A percentile compares a stretch with the other conserved stretches of the same genome.
These are phyloP conservation scores for Scelioninae gen. 1 DNA, from an alignment of 2,888 invertebrate species.

Conservation along the genomic window DNA sequence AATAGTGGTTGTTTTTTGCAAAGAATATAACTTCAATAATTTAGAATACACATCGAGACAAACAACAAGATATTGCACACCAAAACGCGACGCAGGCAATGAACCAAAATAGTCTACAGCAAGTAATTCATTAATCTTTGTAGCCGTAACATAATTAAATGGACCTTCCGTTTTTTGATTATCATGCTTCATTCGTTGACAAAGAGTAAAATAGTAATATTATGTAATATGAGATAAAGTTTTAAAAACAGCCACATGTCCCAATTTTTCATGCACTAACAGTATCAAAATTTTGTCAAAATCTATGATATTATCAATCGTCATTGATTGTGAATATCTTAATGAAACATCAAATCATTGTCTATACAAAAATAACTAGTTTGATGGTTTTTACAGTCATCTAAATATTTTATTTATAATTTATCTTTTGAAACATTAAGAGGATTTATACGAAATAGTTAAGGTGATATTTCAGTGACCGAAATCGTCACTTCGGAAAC, in stretches of 20 bases:
- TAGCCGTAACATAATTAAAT: neutral
- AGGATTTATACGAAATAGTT: too few species aligned
- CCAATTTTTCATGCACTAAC: constrained; percentile 26
- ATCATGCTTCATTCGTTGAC: constrained; percentile 1
- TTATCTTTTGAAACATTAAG: too few species aligned
- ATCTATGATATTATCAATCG: neutral
- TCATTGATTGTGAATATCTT: constrained; percentile 4
- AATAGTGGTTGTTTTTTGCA: constrained; percentile 5
- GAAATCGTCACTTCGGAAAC: too few species aligned
- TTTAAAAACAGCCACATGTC: neutral
- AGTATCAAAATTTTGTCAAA: neutral
- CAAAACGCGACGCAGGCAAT: constrained; percentile 1
- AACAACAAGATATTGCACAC: constrained; percentile 34
- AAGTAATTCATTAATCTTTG: constrained; percentile 11
- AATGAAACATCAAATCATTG: constrained; percentile 3
- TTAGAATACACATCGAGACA: constrained; percentile 19
- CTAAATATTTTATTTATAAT: too few species aligned
- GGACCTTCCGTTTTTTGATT: constrained; percentile 4
- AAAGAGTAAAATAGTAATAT: constrained; percentile 10
- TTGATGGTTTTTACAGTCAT: too few species aligned
- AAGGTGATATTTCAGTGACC: too few species aligned
- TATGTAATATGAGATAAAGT: constrained; percentile 6
- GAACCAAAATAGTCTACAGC: constrained; percentile 30
- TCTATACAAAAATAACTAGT: neutral
- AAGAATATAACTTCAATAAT: constrained; percentile 1